Evolutionary conservation across 2,113 vertebrate species (phyloP).

Genomic region (Nerophis ophidion): DNA sequence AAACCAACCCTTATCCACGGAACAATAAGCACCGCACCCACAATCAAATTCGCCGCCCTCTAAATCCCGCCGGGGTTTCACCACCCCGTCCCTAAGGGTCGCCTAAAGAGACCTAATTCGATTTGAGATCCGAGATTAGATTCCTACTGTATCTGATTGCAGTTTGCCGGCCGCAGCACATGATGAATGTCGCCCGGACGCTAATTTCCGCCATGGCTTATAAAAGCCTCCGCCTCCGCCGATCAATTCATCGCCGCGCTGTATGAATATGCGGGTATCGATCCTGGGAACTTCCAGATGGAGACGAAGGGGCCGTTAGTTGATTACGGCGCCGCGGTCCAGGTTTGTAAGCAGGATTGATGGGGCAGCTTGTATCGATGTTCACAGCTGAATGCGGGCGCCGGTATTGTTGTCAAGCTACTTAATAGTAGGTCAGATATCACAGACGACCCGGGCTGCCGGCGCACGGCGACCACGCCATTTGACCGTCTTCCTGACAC

Average conservation of each 20-base stretch:
- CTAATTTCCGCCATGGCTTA: slow-evolving; percentile 51
- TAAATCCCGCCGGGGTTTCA: slow-evolving; percentile 77
- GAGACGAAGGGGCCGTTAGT: slow-evolving; percentile 68
- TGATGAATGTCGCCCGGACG: slow-evolving; percentile 58
- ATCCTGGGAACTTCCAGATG: slow-evolving; percentile 66
- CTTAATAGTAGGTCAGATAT: not conserved
- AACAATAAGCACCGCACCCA: slow-evolving; percentile 72
- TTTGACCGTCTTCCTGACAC: no score
- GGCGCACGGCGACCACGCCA: no score
- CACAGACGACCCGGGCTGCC: not conserved
- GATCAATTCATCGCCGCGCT: slow-evolving; percentile 43
- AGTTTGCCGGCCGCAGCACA: slow-evolving; percentile 66
- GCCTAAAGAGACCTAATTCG: slow-evolving; percentile 72
- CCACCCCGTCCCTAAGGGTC: slow-evolving; percentile 58
- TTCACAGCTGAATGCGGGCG: slow-evolving; percentile 30
- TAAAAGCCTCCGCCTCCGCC: slow-evolving; percentile 36
- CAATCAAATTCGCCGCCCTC: slow-evolving; percentile 85
- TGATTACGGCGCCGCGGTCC: slow-evolving; percentile 65
- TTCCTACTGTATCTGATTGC: slow-evolving; percentile 69
- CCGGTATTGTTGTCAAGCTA: slow-evolving; percentile 19
- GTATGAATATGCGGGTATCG: slow-evolving; percentile 63
- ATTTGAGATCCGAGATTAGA: slow-evolving; percentile 71
- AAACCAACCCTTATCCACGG: slow-evolving; percentile 70
- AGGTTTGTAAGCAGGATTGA: slow-evolving; percentile 64
- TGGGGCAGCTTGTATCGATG: slow-evolving; percentile 53